These are phyloP conservation scores for Clarias pachynema DNA, from an alignment of 2,797 vertebrate species.

Conservation along the genomic window DNA sequence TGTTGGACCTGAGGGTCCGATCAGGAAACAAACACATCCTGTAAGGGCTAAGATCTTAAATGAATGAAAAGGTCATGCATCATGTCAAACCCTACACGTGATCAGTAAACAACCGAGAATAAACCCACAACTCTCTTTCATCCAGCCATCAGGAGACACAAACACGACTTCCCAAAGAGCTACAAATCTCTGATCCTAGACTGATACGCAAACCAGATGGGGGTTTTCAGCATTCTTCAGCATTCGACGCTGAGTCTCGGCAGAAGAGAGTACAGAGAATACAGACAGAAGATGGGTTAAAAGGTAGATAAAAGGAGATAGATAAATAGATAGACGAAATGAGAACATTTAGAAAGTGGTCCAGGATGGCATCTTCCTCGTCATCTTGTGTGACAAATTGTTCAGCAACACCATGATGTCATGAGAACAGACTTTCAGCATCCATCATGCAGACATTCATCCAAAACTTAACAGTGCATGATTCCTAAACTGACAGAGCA, in stretches of 20 bases:
- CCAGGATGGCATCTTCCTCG: neutral
- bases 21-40: neutral
- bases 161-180: neutral
- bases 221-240: neutral
- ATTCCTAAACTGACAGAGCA: slow-evolving; percentile 36
- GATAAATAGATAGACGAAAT: slow-evolving; percentile 1
- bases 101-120: neutral
- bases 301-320: slow-evolving; percentile 22
- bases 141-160: neutral
- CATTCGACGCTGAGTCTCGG: slow-evolving; percentile 21
- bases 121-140: neutral
- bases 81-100: neutral
- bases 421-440: slow-evolving; percentile 44
- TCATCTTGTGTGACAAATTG: neutral
- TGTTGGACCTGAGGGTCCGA: neutral
- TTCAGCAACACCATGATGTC: slow-evolving; percentile 60
- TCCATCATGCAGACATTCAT: slow-evolving; percentile 33
- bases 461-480: slow-evolving; percentile 30
- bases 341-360: slow-evolving; percentile 40
- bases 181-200: neutral
- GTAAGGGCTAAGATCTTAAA: neutral
- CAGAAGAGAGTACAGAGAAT: slow-evolving; percentile 18
- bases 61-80: neutral
- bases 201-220: slow-evolving; percentile 12
- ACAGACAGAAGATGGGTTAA: slow-evolving; percentile 34